phyloP scores from a whole-genome alignment of 2,113 vertebrate species.

The Delphinus delphis region DNA sequence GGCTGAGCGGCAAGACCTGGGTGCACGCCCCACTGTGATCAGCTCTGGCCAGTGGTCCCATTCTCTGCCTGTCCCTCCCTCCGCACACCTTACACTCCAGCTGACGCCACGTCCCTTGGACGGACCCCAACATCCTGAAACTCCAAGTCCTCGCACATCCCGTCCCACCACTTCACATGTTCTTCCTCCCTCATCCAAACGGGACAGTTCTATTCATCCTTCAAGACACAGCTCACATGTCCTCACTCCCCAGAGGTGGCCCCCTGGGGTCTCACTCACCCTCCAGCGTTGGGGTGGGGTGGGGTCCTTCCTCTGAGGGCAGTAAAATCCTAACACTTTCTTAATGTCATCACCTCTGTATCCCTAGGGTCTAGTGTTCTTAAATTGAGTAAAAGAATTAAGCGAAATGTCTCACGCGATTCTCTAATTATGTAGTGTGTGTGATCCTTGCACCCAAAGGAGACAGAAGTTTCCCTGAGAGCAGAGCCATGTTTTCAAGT shows the following conservation, averaged over 20 bases:
- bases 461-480: background rate
- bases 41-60: background rate
- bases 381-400: background rate
- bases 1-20: background rate
- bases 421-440: background rate
- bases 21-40: background rate
- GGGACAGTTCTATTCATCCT: background rate
- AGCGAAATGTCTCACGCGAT: background rate
- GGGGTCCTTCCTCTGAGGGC: background rate
- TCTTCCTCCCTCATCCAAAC: background rate
- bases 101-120: background rate
- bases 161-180: fast-evolving
- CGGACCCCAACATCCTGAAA: background rate
- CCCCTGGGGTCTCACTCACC: background rate
- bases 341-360: background rate
- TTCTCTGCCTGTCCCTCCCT: background rate
- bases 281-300: background rate
- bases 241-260: background rate
- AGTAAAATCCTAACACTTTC: background rate
- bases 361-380: background rate
- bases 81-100: background rate
- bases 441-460: background rate
- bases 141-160: background rate
- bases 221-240: background rate
- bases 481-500: background rate